phyloP scores from a whole-genome alignment of 2,797 vertebrate genomes.

The Toxotes lorentzi region DNA sequence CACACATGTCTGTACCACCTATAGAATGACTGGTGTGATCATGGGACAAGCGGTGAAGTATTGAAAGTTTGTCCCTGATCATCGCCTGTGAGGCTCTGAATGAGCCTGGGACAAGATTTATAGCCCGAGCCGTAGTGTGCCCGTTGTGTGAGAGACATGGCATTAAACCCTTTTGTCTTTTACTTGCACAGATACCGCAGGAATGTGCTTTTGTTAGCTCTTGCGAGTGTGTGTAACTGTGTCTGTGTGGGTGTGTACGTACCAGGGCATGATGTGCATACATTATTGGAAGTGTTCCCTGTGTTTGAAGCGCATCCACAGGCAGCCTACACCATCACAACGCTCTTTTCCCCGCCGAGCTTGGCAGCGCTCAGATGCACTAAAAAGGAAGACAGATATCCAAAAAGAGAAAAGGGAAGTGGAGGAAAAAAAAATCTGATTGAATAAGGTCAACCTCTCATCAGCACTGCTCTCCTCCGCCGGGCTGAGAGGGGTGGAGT shows the following conservation, averaged over 20 bases:
- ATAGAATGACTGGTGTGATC: slow-evolving; percentile 50
- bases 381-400: slow-evolving; percentile 45
- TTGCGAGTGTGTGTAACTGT: slow-evolving; percentile 52
- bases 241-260: slow-evolving; percentile 61
- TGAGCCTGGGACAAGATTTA: slow-evolving; percentile 69
- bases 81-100: slow-evolving; percentile 58
- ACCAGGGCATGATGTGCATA: slow-evolving; percentile 70
- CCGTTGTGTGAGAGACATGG: slow-evolving; percentile 69
- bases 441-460: slow-evolving; percentile 69
- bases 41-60: slow-evolving; percentile 53
- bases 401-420: slow-evolving; percentile 31
- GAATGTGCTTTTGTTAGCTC: slow-evolving; percentile 82
- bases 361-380: slow-evolving; percentile 59
- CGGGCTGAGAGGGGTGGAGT: slow-evolving; percentile 51
- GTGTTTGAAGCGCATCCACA: slow-evolving; percentile 76
- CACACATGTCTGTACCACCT: slow-evolving; percentile 59
- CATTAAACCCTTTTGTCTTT: slow-evolving; percentile 81
- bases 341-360: slow-evolving; percentile 51
- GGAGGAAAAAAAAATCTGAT: slow-evolving; percentile 29
- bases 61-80: slow-evolving; percentile 71
- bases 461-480: slow-evolving; percentile 31
- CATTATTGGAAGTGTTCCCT: slow-evolving; percentile 69
- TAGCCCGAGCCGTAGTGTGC: slow-evolving; percentile 52
- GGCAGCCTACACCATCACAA: slow-evolving; percentile 65
- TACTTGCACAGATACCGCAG: slow-evolving; percentile 78